A percentile compares a stretch with the other conserved stretches of the same genome.
phyloP scores from a whole-genome alignment of 2,888 invertebrate genomes.

The Tineola bisselliella region DNA sequence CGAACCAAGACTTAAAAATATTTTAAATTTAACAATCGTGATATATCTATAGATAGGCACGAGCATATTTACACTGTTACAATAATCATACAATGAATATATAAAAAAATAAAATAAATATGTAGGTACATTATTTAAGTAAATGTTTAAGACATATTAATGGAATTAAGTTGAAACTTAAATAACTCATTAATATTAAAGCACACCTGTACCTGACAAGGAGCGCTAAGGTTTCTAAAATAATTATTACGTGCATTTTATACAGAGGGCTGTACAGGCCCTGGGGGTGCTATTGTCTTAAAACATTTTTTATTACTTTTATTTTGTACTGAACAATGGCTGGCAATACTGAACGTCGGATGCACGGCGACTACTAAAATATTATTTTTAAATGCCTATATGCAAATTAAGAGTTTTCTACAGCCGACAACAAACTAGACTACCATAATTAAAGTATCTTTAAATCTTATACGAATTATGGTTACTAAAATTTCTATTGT shows the following conservation, averaged over 20 bases:
- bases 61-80: too few species aligned
- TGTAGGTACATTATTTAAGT: too few species aligned
- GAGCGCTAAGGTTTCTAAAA: slow-evolving; percentile 56
- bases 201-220: slow-evolving; percentile 54
- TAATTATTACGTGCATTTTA: slow-evolving; percentile 62
- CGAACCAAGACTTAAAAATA: not conserved
- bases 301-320: slow-evolving; percentile 57
- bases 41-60: too few species aligned
- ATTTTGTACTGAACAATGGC: slow-evolving; percentile 60
- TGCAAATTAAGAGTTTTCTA: too few species aligned
- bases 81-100: too few species aligned
- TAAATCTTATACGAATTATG: too few species aligned
- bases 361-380: slow-evolving; percentile 21
- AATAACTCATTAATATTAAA: slow-evolving; percentile 29
- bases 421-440: too few species aligned
- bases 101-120: too few species aligned
- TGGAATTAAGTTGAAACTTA: not conserved
- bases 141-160: too few species aligned
- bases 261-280: slow-evolving; percentile 36
- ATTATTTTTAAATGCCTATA: not conserved
- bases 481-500: too few species aligned
- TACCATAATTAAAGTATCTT: too few species aligned
- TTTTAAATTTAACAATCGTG: not conserved
- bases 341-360: slow-evolving; percentile 43
- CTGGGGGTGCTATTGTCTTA: slow-evolving; percentile 64